Conservation (phyloP, 2,797 vertebrate species). For the Manis javanica region DNA sequence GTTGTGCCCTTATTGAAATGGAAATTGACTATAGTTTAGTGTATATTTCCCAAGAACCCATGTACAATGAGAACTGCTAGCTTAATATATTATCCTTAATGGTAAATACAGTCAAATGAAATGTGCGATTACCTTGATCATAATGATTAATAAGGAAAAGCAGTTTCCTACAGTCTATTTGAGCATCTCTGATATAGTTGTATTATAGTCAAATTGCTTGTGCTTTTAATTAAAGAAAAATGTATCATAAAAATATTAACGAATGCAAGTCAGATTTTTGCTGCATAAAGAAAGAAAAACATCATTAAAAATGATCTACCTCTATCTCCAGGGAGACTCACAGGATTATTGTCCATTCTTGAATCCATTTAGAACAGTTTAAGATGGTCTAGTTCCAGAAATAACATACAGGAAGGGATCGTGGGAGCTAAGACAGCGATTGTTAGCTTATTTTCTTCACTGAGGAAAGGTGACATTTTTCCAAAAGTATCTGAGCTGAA, state of each 20-base stretch:
- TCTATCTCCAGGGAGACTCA: neutral
- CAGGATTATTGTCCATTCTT: neutral
- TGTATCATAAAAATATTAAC: slow-evolving; percentile 17
- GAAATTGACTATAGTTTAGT: neutral
- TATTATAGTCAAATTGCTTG: neutral
- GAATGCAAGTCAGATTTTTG: slow-evolving; percentile 20
- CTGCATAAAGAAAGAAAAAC: neutral
- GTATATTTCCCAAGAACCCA: neutral
- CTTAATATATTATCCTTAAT: neutral
- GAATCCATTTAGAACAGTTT: neutral
- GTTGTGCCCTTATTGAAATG: neutral
- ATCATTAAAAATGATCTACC: neutral
- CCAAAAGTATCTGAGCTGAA: neutral
- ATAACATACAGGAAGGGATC: neutral
- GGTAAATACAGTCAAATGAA: slow-evolving; percentile 1
- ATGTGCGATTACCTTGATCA: neutral
- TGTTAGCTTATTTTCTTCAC: neutral
- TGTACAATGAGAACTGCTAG: neutral
- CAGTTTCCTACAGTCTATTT: slow-evolving; percentile 18
- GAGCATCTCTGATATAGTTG: neutral
- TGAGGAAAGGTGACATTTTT: neutral
- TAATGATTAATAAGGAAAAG: neutral
- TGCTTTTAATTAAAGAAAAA: neutral
- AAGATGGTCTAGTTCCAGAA: neutral
- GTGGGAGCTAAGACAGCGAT: neutral